A percentile compares a stretch with the other conserved stretches of the same genome.
Conservation (phyloP, 2,888 invertebrate species). For the Ligdia adustata region DNA sequence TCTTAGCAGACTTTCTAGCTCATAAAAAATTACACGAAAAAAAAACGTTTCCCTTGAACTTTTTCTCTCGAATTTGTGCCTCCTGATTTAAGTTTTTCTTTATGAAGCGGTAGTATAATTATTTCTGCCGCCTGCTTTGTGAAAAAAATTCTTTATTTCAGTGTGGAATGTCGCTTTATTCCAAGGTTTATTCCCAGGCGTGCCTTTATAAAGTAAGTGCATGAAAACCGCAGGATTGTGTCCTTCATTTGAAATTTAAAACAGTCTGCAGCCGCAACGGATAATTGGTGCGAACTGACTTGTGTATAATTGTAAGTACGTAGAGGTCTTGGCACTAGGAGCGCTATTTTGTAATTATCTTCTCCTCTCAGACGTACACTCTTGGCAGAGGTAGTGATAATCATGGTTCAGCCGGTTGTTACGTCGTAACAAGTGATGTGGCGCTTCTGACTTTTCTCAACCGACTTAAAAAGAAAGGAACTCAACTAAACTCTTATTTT, state of each 20-base stretch:
- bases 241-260: constrained; percentile 58
- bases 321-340: too few relatives aligned
- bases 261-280: constrained; percentile 34
- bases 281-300: constrained; percentile 50
- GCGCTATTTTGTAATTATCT: too few relatives aligned
- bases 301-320: too few relatives aligned
- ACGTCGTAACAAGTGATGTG: too few relatives aligned
- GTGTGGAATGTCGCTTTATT: constrained; percentile 23
- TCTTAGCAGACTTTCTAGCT: neutral
- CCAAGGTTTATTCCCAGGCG: constrained; percentile 45
- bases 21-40: constrained; percentile 3
- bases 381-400: too few relatives aligned
- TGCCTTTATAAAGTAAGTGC: constrained; percentile 47
- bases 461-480: too few relatives aligned
- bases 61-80: constrained; percentile 4
- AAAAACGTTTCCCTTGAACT: constrained; percentile 4
- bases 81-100: constrained; percentile 17
- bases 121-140: constrained; percentile 16
- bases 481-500: too few relatives aligned
- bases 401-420: too few relatives aligned
- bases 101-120: constrained; percentile 12
- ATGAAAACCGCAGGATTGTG: constrained; percentile 46
- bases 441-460: too few relatives aligned
- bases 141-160: constrained; percentile 18
- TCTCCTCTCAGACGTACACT: too few relatives aligned